These are phyloP conservation scores for Athalia cordata DNA, from an alignment of 2,888 invertebrate genomes.

Conservation along the genomic window DNA sequence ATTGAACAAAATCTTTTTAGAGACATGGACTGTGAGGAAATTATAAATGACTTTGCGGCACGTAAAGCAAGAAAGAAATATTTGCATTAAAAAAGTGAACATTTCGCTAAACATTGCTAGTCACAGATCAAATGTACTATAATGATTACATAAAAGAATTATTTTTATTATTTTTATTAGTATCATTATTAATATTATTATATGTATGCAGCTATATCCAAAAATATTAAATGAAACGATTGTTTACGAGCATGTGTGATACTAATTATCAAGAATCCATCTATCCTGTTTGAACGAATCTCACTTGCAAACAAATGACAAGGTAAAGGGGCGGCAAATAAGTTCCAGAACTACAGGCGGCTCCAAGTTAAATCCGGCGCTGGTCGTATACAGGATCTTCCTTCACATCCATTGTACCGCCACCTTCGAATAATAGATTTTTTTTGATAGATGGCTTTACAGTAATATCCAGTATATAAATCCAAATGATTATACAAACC, in stretches of 20 bases:
- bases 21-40: constrained; percentile 20
- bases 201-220: constrained; percentile 7
- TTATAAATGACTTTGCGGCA: constrained; percentile 23
- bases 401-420: too few relatives aligned
- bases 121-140: constrained; percentile 17
- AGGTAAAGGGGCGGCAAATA: constrained; percentile 12
- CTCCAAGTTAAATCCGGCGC: constrained; percentile 29
- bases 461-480: too few relatives aligned
- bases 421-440: too few relatives aligned
- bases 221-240: constrained; percentile 7
- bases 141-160: not conserved
- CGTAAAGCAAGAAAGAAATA: constrained; percentile 15
- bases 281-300: constrained; percentile 22
- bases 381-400: too few relatives aligned
- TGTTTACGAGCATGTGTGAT: constrained; percentile 20
- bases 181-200: not conserved
- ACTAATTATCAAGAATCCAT: constrained; percentile 12
- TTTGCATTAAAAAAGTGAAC: constrained; percentile 5
- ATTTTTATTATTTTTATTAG: not conserved
- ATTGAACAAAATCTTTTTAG: constrained; percentile 17
- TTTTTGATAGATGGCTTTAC: too few relatives aligned
- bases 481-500: too few relatives aligned
- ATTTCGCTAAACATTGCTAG: constrained; percentile 1
- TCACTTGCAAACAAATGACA: constrained; percentile 16
- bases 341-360: constrained; percentile 30